These are phyloP conservation scores for Himalopsyche kuldschensis DNA, from an alignment of 2,888 invertebrate genomes.

Conservation along the genomic window DNA sequence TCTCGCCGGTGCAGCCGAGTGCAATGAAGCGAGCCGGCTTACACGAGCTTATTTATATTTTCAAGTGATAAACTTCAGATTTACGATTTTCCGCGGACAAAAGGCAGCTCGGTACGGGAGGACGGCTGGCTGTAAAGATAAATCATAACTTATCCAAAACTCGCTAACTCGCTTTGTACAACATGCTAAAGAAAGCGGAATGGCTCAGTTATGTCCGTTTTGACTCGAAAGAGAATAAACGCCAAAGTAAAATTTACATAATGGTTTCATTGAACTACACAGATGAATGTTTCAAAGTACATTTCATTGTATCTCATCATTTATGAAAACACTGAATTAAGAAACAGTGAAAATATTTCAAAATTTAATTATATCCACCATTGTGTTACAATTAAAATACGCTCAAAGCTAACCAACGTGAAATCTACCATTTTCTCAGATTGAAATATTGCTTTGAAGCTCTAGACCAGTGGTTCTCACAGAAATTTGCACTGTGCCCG, in stretches of 20 bases:
- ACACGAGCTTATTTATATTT: conserved; percentile 1
- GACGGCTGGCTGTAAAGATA: neutral
- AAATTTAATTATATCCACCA: too few relatives aligned
- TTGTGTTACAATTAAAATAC: too few relatives aligned
- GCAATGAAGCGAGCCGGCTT: neutral
- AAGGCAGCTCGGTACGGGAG: neutral
- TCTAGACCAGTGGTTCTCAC: too few relatives aligned
- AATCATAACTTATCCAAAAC: neutral
- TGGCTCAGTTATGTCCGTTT: neutral
- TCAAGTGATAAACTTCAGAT: neutral
- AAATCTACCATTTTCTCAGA: too few relatives aligned
- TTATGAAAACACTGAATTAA: too few relatives aligned
- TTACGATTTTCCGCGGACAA: neutral
- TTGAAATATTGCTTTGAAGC: too few relatives aligned
- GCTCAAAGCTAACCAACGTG: too few relatives aligned
- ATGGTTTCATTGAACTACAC: neutral
- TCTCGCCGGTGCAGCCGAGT: neutral
- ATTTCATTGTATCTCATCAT: too few relatives aligned
- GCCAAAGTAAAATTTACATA: neutral
- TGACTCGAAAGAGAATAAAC: neutral
- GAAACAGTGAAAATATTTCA: too few relatives aligned
- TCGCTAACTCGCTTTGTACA: neutral
- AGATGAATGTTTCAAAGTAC: neutral
- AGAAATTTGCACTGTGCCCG: too few relatives aligned
- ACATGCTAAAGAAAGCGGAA: neutral